Conservation (phyloP, 2,888 invertebrate genomes). For the Agrilus mali region DNA sequence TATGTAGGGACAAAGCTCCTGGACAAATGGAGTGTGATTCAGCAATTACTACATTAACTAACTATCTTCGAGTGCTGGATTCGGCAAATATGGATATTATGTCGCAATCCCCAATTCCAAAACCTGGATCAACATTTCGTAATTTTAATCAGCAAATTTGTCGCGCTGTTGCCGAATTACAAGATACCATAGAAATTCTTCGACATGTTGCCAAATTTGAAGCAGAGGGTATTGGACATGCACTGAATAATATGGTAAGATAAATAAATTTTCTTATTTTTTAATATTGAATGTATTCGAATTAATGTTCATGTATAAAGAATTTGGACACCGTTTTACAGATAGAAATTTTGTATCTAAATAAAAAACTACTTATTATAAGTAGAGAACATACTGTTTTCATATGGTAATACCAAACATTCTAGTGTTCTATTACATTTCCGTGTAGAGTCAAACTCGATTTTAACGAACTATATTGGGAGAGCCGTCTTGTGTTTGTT, state of each 20-base stretch:
- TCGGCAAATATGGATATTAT: conserved; percentile 79
- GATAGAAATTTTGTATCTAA: too few species aligned
- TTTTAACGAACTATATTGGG: too few species aligned
- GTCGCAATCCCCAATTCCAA: conserved; percentile 28
- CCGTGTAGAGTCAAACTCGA: too few species aligned
- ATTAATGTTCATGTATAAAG: neutral
- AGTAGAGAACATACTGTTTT: too few species aligned
- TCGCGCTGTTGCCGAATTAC: conserved; percentile 62
- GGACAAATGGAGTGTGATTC: conserved; percentile 89
- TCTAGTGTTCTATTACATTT: too few species aligned
- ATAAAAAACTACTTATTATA: too few species aligned
- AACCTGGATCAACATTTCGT: conserved; percentile 33
- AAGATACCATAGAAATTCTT: conserved; percentile 76
- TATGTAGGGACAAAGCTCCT: conserved; percentile 76
- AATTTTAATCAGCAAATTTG: conserved; percentile 36
- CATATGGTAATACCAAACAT: too few species aligned
- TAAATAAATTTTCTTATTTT: neutral
- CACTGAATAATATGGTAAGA: conserved; percentile 59
- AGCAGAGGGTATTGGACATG: conserved; percentile 87
- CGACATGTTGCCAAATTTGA: conserved; percentile 76
- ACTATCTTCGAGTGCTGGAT: conserved; percentile 70
- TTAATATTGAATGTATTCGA: too few species aligned
- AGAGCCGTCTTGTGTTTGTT: too few species aligned
- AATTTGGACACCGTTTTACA: too few species aligned
- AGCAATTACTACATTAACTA: conserved; percentile 64